Conservation (phyloP, 2,888 invertebrate genomes). For the Pseudeuparius sepicola region DNA sequence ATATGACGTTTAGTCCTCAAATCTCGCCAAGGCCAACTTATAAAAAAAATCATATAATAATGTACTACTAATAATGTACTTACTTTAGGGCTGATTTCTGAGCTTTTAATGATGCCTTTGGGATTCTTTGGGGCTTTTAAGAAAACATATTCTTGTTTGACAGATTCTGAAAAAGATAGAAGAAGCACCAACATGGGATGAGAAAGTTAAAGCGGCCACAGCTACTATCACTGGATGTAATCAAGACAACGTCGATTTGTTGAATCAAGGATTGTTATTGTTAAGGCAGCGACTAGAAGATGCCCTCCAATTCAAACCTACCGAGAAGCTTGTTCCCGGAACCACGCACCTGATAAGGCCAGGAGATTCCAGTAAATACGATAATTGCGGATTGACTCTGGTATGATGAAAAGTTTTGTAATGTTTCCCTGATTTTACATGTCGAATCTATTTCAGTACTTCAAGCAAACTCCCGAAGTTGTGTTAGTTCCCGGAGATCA, state of each 20-base stretch:
- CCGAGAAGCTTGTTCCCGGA: constrained; percentile 29
- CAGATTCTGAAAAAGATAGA: constrained; percentile 30
- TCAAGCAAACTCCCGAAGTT: constrained; percentile 49
- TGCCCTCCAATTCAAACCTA: constrained; percentile 25
- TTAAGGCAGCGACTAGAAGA: constrained; percentile 30
- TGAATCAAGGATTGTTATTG: constrained; percentile 23
- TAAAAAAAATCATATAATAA: no score
- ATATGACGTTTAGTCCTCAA: no score
- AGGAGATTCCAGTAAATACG: constrained; percentile 33
- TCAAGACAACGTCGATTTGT: constrained; percentile 8
- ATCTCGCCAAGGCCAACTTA: no score
- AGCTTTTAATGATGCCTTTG: no score
- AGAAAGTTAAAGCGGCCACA: constrained; percentile 26
- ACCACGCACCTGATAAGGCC: constrained; percentile 33
- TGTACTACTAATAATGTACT: no score
- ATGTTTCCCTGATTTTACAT: constrained; percentile 2
- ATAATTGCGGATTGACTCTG: constrained; percentile 33
- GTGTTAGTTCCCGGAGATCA: constrained; percentile 57
- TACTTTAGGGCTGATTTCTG: no score
- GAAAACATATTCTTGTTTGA: constrained; percentile 13
- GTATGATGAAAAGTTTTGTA: constrained; percentile 22
- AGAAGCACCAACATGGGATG: constrained; percentile 27
- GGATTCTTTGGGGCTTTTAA: constrained; percentile 2
- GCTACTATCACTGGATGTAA: not conserved
- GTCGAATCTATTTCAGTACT: constrained; percentile 40